These are phyloP conservation scores for Sarcophaga rosellei DNA, from an alignment of 2,888 invertebrate genomes.

Conservation along the genomic window DNA sequence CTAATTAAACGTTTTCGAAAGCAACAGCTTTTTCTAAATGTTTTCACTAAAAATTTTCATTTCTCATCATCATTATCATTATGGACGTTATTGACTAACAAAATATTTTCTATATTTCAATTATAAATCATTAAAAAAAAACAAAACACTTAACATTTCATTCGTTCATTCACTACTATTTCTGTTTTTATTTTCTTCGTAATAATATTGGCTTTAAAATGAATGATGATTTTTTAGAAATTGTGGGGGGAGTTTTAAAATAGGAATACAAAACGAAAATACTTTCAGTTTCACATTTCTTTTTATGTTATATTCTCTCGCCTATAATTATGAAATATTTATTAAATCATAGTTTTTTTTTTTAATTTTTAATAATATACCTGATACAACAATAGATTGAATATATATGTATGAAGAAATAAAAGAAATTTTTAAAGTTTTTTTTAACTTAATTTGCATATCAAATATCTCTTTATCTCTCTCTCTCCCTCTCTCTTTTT, in stretches of 20 bases:
- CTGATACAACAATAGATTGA: neutral
- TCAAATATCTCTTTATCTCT: conserved; percentile 61
- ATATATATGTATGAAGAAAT: neutral
- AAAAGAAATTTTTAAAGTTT: neutral
- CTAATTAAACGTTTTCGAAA: too few relatives aligned
- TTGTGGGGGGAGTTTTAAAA: neutral
- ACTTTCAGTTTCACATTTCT: neutral
- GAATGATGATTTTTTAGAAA: neutral
- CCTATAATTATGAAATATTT: neutral
- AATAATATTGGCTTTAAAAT: neutral
- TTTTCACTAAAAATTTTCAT: too few relatives aligned
- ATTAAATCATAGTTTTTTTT: neutral
- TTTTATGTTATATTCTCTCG: neutral
- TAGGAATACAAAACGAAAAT: neutral
- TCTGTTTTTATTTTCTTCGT: neutral
- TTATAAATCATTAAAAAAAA: neutral
- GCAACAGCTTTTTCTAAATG: too few relatives aligned
- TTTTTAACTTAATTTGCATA: conserved; percentile 53
- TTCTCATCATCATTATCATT: neutral
- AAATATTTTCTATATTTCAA: neutral
- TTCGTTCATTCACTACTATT: neutral
- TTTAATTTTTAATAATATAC: neutral
- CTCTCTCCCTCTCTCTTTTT: neutral
- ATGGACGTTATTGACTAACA: neutral
- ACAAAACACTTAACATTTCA: neutral